These are phyloP conservation scores for Agriotes lineatus DNA, from an alignment of 2,888 invertebrate species.

Conservation along the genomic window DNA sequence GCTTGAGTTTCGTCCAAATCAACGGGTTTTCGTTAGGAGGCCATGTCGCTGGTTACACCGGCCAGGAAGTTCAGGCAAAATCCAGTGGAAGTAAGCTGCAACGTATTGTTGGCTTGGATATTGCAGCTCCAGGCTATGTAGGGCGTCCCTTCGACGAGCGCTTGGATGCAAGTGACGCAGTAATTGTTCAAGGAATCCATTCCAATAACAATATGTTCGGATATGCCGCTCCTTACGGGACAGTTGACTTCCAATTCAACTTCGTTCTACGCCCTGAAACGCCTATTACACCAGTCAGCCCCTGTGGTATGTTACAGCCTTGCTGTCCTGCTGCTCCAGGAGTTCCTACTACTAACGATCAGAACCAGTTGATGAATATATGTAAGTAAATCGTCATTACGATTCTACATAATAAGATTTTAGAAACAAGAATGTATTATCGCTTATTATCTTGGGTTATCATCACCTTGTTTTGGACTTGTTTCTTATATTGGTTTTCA, in stretches of 20 bases:
- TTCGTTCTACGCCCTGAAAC: no score
- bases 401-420: no score
- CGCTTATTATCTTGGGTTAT: no score
- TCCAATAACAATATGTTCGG: conserved; percentile 5
- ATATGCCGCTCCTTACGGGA: conserved; percentile 3
- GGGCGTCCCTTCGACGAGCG: background rate
- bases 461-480: no score
- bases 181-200: conserved; percentile 25
- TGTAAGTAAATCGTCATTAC: no score
- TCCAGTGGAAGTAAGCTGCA: background rate
- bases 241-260: conserved; percentile 18
- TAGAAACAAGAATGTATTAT: no score
- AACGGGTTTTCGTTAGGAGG: conserved; percentile 31
- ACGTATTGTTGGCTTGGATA: conserved; percentile 23
- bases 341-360: no score
- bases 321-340: background rate
- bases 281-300: background rate
- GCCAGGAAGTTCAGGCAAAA: background rate
- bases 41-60: conserved; percentile 23
- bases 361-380: no score
- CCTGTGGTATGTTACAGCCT: no score
- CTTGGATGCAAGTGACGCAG: conserved; percentile 18
- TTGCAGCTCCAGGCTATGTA: conserved; percentile 8
- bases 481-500: no score
- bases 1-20: background rate